These are phyloP conservation scores for Lophius americanus DNA, from an alignment of 2,797 vertebrate species.

Conservation along the genomic window DNA sequence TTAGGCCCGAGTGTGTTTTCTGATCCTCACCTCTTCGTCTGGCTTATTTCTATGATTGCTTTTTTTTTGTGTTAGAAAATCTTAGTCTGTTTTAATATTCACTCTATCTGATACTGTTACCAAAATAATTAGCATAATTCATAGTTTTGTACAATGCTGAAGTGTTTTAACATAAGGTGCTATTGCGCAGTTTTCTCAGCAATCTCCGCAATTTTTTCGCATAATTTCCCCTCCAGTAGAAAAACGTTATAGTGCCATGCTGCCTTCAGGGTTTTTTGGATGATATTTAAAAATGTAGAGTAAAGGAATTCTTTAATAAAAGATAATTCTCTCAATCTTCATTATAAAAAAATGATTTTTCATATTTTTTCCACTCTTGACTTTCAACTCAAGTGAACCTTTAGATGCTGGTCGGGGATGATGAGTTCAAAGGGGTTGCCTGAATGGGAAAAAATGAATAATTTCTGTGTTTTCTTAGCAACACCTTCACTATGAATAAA, in stretches of 20 bases:
- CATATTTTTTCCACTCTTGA: no score
- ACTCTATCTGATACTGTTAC: no score
- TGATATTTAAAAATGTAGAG: no score
- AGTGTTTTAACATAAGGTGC: not conserved
- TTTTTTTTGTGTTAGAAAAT: not conserved
- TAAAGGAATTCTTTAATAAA: no score
- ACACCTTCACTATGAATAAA: constrained; percentile 10
- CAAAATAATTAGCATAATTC: not conserved
- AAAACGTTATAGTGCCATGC: no score
- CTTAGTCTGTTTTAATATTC: not conserved
- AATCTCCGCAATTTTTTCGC: not conserved
- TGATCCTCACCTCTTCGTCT: not conserved
- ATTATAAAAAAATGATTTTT: no score
- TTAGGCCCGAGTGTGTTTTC: not conserved
- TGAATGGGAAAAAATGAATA: constrained; percentile 9
- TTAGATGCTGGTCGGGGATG: not conserved
- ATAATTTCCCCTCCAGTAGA: no score
- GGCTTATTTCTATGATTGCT: not conserved
- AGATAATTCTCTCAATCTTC: no score
- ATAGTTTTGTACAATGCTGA: not conserved
- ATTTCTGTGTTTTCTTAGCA: constrained; percentile 26
- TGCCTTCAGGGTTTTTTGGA: no score
- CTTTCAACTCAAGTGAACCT: no score
- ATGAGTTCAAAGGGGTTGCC: constrained; percentile 11
- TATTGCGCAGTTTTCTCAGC: not conserved